Conservation (phyloP, 1,140 invertebrate genomes). For the Apolygus lucorum region DNA sequence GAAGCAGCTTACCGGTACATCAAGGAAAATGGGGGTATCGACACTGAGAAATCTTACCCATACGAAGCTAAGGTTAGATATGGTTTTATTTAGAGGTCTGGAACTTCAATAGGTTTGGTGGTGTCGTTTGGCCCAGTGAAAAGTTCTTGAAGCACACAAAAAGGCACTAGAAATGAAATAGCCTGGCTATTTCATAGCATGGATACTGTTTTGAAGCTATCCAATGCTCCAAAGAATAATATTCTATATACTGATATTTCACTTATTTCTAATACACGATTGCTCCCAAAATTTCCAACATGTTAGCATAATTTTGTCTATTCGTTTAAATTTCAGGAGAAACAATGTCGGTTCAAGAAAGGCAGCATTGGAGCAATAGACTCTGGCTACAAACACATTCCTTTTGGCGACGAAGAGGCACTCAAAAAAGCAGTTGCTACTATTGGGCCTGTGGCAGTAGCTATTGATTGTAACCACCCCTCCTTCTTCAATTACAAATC, state of each 20-base stretch:
- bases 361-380: constrained; percentile 68
- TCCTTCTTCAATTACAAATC: constrained; percentile 69
- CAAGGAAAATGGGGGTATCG: constrained; percentile 65
- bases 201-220: too few relatives aligned
- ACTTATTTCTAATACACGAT: too few relatives aligned
- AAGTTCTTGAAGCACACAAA: too few relatives aligned
- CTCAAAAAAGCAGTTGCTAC: constrained; percentile 66
- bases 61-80: constrained; percentile 44
- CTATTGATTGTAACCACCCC: constrained; percentile 69
- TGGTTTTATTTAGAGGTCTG: constrained; percentile 42
- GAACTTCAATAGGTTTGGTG: too few relatives aligned
- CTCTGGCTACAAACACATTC: constrained; percentile 73
- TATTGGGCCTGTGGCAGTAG: constrained; percentile 63
- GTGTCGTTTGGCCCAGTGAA: too few relatives aligned
- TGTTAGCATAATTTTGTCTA: too few relatives aligned
- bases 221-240: too few relatives aligned
- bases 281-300: too few relatives aligned
- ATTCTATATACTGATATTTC: too few relatives aligned
- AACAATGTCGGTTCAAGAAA: constrained; percentile 58
- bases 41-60: constrained; percentile 86
- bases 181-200: too few relatives aligned
- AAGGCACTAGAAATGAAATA: neutral
- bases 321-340: constrained; percentile 44
- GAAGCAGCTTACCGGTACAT: constrained; percentile 89
- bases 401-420: constrained; percentile 55